Conservation (phyloP, 2,888 invertebrate species). For the Coelinius sp. region DNA sequence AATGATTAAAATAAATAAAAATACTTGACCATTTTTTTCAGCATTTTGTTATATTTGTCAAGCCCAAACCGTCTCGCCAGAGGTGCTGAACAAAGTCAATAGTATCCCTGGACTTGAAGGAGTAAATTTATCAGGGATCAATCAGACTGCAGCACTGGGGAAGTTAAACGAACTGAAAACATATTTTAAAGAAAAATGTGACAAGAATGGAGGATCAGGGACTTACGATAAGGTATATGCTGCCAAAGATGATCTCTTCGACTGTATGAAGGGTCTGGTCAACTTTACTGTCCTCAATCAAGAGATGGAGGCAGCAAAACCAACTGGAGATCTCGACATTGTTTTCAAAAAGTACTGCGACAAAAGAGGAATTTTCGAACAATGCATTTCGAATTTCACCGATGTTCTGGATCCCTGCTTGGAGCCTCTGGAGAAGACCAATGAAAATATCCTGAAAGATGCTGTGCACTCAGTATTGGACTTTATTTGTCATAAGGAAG, state of each 20-base stretch:
- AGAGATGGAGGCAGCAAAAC: constrained; percentile 81
- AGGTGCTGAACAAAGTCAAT: not conserved
- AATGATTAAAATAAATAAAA: not conserved
- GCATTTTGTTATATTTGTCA: constrained; percentile 21
- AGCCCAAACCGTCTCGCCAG: not conserved
- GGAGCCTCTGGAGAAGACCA: constrained; percentile 75
- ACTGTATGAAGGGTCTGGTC: constrained; percentile 76
- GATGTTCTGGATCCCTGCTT: constrained; percentile 77
- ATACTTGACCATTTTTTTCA: too few species aligned
- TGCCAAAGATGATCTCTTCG: constrained; percentile 68
- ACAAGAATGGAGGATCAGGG: constrained; percentile 75
- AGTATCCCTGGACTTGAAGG: not conserved
- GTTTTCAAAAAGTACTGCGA: constrained; percentile 84
- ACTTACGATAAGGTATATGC: constrained; percentile 73
- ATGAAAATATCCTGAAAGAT: constrained; percentile 76
- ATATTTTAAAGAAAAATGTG: constrained; percentile 77
- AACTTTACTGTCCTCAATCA: constrained; percentile 74
- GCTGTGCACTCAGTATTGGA: constrained; percentile 80
- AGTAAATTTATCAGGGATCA: constrained; percentile 36
- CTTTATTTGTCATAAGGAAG: constrained; percentile 85
- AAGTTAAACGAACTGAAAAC: constrained; percentile 72
- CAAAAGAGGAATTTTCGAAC: constrained; percentile 75
- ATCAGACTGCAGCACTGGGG: constrained; percentile 50
- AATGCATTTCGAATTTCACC: constrained; percentile 76
- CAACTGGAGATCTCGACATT: constrained; percentile 78